phyloP scores from a whole-genome alignment of 53 echinoderm and acorn worm species.

The Actinopyga echinites region DNA sequence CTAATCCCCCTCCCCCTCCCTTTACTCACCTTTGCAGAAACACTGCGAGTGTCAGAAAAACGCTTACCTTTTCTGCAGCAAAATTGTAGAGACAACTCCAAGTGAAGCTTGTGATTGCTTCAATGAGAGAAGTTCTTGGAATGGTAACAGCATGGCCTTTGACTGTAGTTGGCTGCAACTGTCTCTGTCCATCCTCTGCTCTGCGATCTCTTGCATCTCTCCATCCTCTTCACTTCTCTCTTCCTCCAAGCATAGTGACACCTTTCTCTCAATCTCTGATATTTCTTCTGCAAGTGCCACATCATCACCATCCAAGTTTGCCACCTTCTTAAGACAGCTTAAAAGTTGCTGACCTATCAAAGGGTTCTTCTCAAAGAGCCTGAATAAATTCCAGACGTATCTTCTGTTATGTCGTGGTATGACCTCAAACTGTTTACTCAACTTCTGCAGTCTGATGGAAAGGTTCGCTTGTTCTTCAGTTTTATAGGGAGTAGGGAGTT shows the following conservation, averaged over 20 bases:
- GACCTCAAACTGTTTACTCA: constrained; percentile 55
- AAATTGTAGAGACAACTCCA: not conserved
- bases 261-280: not conserved
- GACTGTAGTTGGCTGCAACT: not conserved
- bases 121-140: not conserved
- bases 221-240: not conserved
- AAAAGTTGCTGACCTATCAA: not conserved
- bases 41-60: too few relatives aligned
- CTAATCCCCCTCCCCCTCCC: too few relatives aligned
- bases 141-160: constrained; percentile 5
- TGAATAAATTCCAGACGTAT: constrained; percentile 12
- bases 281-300: not conserved
- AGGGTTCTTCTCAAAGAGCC: not conserved
- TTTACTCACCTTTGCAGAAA: too few relatives aligned
- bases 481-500: constrained; percentile 73
- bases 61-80: constrained; percentile 11
- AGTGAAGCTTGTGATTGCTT: not conserved
- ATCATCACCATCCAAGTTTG: not conserved
- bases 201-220: not conserved
- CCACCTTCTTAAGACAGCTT: not conserved
- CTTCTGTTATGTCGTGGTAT: not conserved
- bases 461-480: constrained; percentile 46
- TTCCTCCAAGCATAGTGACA: not conserved
- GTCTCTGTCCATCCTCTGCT: not conserved
- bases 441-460: constrained; percentile 36